Evolutionary conservation across 2,797 vertebrate species (phyloP).

Genomic region (Spondyliosoma cantharus): DNA sequence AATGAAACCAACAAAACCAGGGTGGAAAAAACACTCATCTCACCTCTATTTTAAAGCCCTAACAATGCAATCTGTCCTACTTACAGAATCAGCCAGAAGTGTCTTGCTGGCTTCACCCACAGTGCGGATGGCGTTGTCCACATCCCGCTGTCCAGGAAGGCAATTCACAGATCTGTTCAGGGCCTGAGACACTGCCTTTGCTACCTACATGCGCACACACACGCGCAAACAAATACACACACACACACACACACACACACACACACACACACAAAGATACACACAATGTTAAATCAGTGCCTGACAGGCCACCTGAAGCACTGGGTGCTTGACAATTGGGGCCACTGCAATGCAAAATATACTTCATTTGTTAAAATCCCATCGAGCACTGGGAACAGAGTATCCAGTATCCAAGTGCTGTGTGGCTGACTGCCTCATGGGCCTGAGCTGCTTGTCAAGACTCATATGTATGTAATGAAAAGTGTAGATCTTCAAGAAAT

Average conservation of each 20-base stretch:
- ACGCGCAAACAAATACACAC: slow-evolving; percentile 57
- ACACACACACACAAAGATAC: slow-evolving; percentile 4
- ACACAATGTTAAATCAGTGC: no score
- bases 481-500: no score
- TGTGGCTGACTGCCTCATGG: no score
- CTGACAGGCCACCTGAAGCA: no score
- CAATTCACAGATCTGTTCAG: slow-evolving; percentile 95
- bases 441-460: no score
- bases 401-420: no score
- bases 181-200: slow-evolving; percentile 96
- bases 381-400: no score
- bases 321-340: no score
- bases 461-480: no score
- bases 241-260: slow-evolving; percentile 30
- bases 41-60: background rate
- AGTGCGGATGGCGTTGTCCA: slow-evolving; percentile 93
- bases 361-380: no score
- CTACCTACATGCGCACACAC: no score
- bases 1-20: background rate
- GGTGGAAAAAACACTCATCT: background rate
- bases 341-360: no score
- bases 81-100: slow-evolving; percentile 90
- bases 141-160: slow-evolving; percentile 95
- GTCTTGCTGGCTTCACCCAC: slow-evolving; percentile 96
- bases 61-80: slow-evolving; percentile 38